Evolutionary conservation across 2,888 invertebrate genomes (phyloP), one percentile per base, ranked within the genome.

Genomic region (Encarsia formosa): DNA sequence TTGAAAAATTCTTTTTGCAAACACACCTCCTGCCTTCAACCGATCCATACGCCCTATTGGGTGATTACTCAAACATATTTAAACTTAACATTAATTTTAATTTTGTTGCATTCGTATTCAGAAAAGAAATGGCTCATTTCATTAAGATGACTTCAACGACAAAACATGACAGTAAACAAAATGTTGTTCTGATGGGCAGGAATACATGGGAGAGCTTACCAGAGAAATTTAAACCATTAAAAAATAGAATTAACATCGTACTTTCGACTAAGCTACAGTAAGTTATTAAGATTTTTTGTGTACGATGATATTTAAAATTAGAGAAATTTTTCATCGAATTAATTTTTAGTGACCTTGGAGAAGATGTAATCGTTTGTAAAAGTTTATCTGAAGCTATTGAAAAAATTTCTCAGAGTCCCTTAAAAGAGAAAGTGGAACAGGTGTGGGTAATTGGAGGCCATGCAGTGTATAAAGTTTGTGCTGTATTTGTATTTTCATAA

Each of bases 131-230:
- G 82, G 84, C 84, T 1, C 88, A 88, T 70, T 97, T 98, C 70
- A 82, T 84, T 15, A 77, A 77, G 34, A 88, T 91, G 77, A 96
- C 97, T 0, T 81, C 79, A 4, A 78, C 78, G n/a, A 85, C 87
- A 0, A 68, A 70, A 1, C 80, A 87, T 61, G 64, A 77, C 1
- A 74, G 66, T 0, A 90, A 88, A 67, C 79, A 81, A 63, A 99
- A 99, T 77, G 91, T 87, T 1, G 92, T 96, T 0, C 81, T 99
- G 8, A 97, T 99, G 97, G 98, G 98, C 0, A 78, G 93, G 26
- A 85, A 81, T 62, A 96, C 97, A 0, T 99, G 94, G 89, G 89
- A 94, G 56, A 88, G 89, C 15, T 89, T 99, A 56, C 98, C 98
- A 0, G 72, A 76, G 18, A 88, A 87, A 63, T 88, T 81, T 65